These are phyloP conservation scores for Drosophila fungiperda DNA, from an alignment of 2,888 invertebrate genomes.

Conservation along the genomic window DNA sequence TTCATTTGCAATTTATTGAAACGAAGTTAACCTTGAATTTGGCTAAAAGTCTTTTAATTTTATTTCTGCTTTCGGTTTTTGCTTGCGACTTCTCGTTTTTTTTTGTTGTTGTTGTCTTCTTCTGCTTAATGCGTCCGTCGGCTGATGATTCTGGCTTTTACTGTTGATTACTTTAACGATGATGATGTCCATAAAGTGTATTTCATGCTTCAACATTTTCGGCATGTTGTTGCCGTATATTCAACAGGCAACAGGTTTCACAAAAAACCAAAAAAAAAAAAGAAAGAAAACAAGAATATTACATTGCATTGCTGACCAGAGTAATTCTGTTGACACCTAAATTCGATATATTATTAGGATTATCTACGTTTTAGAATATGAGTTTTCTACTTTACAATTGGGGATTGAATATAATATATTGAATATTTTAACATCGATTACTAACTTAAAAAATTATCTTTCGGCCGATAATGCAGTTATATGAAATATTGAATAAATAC, in stretches of 20 bases:
- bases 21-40: conserved; percentile 81
- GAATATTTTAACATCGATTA: background rate
- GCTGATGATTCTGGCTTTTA: conserved; percentile 72
- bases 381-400: background rate
- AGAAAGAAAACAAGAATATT: conserved; percentile 25
- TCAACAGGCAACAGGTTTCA: conserved; percentile 56
- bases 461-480: background rate
- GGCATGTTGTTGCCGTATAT: conserved; percentile 22
- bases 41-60: conserved; percentile 81
- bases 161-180: conserved; percentile 76
- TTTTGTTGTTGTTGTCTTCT: conserved; percentile 14
- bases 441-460: background rate
- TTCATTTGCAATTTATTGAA: conserved; percentile 78
- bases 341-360: background rate
- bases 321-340: background rate
- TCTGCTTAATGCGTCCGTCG: conserved; percentile 40
- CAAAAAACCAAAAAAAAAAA: conserved; percentile 30
- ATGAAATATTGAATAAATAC: background rate
- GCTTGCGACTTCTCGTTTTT: conserved; percentile 44
- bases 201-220: conserved; percentile 56
- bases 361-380: background rate
- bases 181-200: conserved; percentile 75
- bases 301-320: background rate
- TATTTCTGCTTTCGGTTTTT: conserved; percentile 60
- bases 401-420: too few relatives aligned